Evolutionary conservation across 2,888 invertebrate species (phyloP).

Genomic region (Lasioglossum villosulum): DNA sequence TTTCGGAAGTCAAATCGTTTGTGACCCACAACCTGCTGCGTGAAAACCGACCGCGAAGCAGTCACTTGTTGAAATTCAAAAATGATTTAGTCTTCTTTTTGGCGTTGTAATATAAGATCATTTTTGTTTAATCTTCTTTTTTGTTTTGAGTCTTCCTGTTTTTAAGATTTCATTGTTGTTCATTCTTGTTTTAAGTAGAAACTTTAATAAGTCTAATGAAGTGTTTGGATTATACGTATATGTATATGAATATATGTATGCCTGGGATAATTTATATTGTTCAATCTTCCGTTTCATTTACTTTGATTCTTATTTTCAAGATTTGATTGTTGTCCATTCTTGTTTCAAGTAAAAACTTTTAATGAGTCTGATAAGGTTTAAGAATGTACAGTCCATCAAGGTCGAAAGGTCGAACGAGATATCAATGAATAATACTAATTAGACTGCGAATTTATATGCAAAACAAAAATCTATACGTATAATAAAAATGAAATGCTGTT

Average conservation of each 20-base stretch:
- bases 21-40: conserved; percentile 64
- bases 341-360: no score
- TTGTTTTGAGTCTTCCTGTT: no score
- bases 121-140: neutral
- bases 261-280: no score
- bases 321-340: neutral
- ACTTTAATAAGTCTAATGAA: no score
- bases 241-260: no score
- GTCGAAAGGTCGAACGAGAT: neutral
- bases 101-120: neutral
- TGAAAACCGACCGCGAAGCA: neutral
- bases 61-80: neutral
- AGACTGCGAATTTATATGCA: no score
- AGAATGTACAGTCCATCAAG: neutral
- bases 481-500: no score
- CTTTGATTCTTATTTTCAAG: neutral
- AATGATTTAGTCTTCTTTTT: neutral
- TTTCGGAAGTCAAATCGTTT: conserved; percentile 56
- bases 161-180: no score
- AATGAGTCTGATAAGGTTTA: neutral
- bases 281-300: neutral
- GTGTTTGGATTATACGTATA: no score
- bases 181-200: no score
- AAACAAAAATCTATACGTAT: no score
- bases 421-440: neutral